Conservation (phyloP, 1,140 invertebrate species). For the Drosophila azteca region DNA sequence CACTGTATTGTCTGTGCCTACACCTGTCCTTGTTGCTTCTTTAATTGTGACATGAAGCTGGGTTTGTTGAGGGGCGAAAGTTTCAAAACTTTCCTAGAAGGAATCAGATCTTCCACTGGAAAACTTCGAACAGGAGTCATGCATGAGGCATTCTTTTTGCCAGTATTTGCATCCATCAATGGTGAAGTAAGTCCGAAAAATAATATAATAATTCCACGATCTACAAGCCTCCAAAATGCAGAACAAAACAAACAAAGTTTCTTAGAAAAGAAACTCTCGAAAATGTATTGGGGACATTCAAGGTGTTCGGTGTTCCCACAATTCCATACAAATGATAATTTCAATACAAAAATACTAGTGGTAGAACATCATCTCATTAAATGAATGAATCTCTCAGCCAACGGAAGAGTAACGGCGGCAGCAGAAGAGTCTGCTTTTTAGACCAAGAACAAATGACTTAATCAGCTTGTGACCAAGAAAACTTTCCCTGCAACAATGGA, state of each 20-base stretch:
- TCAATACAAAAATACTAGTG: conserved; percentile 2
- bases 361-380: background rate
- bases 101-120: no score
- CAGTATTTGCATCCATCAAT: no score
- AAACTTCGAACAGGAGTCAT: no score
- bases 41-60: no score
- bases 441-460: conserved; percentile 41
- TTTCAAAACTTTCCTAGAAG: no score
- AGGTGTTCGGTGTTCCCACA: background rate
- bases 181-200: no score
- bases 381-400: background rate
- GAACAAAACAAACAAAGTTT: conserved; percentile 7
- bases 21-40: conserved; percentile 55
- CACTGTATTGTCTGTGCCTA: conserved; percentile 30
- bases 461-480: conserved; percentile 36
- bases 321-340: conserved; percentile 33
- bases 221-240: no score
- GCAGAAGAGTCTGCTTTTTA: conserved; percentile 1
- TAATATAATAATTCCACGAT: no score
- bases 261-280: background rate
- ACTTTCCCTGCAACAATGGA: conserved; percentile 41
- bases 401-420: conserved; percentile 36
- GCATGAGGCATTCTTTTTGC: no score
- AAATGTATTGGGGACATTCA: no score
- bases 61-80: no score